These are phyloP conservation scores for Phyllotreta cruciferae DNA, from an alignment of 2,888 invertebrate genomes.

Conservation along the genomic window DNA sequence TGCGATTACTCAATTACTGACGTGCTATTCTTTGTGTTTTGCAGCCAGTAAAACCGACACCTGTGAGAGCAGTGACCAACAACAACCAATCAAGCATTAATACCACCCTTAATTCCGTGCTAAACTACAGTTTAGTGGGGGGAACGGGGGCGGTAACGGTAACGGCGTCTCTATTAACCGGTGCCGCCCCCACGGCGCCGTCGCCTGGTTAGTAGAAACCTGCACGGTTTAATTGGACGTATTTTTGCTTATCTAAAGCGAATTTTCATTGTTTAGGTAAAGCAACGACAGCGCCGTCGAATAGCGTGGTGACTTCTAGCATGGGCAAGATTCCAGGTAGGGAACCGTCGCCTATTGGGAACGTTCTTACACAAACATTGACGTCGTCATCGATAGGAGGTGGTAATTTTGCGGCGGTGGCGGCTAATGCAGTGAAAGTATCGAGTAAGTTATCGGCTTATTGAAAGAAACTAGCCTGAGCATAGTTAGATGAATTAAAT, in stretches of 20 bases:
- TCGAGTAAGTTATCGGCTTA: slow-evolving; percentile 42
- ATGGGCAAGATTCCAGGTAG: slow-evolving; percentile 23
- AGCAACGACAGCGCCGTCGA: slow-evolving; percentile 44
- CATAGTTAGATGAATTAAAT: too few species aligned
- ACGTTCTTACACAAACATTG: slow-evolving; percentile 41
- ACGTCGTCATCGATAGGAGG: slow-evolving; percentile 44
- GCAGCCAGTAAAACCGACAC: slow-evolving; percentile 87
- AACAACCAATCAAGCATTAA: slow-evolving; percentile 42
- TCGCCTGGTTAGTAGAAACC: slow-evolving; percentile 1
- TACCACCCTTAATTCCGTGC: slow-evolving; percentile 60
- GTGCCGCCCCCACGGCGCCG: slow-evolving; percentile 20
- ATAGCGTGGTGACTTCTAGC: slow-evolving; percentile 16
- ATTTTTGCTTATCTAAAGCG: background rate
- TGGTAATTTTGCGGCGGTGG: slow-evolving; percentile 72
- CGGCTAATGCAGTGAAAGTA: slow-evolving; percentile 47
- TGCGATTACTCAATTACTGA: too few species aligned
- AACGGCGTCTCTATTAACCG: slow-evolving; percentile 58
- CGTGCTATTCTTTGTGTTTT: slow-evolving; percentile 43
- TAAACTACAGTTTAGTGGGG: slow-evolving; percentile 54
- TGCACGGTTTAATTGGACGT: background rate
- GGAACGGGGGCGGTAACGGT: slow-evolving; percentile 49
- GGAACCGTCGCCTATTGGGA: slow-evolving; percentile 32
- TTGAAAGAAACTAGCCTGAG: too few species aligned
- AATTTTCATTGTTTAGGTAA: slow-evolving; percentile 17
- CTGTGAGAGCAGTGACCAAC: slow-evolving; percentile 69